Percentiles rank a stretch among this genome's conserved stretches.
phyloP scores from a whole-genome alignment of 2,797 vertebrate genomes.

The Thaleichthys pacificus region DNA sequence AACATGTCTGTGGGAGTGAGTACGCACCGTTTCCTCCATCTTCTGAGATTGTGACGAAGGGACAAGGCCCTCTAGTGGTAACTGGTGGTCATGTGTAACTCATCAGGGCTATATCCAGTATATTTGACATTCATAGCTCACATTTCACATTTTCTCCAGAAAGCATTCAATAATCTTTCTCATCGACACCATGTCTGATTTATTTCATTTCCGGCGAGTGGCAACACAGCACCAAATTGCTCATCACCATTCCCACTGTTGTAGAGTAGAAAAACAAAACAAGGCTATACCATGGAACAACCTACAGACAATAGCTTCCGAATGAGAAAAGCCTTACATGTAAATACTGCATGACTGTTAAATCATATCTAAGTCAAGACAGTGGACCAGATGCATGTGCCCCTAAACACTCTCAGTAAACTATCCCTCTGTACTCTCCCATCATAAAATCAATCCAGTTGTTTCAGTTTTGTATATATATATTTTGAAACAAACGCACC shows the following conservation, averaged over 20 bases:
- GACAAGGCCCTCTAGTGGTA: not conserved
- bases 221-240: slow-evolving; percentile 55
- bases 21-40: not conserved
- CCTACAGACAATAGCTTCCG: slow-evolving; percentile 45
- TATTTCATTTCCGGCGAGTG: slow-evolving; percentile 54
- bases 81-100: not conserved
- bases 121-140: not conserved
- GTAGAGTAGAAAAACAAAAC: slow-evolving; percentile 64
- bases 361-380: slow-evolving; percentile 61
- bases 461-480: slow-evolving; percentile 29
- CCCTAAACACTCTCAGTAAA: slow-evolving; percentile 13
- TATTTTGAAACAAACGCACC: slow-evolving; percentile 29
- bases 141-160: not conserved
- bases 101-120: not conserved
- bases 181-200: slow-evolving; percentile 43
- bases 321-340: slow-evolving; percentile 64
- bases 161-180: slow-evolving; percentile 19
- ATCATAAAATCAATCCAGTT: slow-evolving; percentile 51
- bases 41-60: not conserved
- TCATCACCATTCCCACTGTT: slow-evolving; percentile 50
- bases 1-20: too few species aligned
- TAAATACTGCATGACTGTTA: slow-evolving; percentile 69
- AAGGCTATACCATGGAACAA: slow-evolving; percentile 55
- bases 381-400: slow-evolving; percentile 47
- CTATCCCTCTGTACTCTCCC: slow-evolving; percentile 17